These are phyloP conservation scores for Taenioides sp. DNA, from an alignment of 2,797 vertebrate genomes.

Conservation along the genomic window DNA sequence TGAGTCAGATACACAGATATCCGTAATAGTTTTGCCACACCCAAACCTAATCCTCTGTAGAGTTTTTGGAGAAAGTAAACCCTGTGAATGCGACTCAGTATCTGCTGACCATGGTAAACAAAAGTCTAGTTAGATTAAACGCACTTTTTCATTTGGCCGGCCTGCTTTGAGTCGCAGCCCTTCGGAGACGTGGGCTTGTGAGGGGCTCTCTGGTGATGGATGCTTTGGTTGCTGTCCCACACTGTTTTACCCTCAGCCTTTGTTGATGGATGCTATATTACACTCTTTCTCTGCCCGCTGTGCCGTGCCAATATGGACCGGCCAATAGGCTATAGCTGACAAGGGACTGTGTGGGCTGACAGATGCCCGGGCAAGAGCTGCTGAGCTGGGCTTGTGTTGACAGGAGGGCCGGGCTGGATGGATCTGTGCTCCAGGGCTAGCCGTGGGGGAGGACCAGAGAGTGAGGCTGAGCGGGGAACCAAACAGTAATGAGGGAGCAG, in stretches of 20 bases:
- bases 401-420: slow-evolving; percentile 67
- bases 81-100: slow-evolving; percentile 33
- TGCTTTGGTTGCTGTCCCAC: slow-evolving; percentile 43
- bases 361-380: slow-evolving; percentile 70
- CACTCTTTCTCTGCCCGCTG: slow-evolving; percentile 49
- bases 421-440: slow-evolving; percentile 73
- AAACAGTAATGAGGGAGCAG: slow-evolving; percentile 73
- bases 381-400: slow-evolving; percentile 71
- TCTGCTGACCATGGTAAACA: slow-evolving; percentile 35
- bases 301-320: slow-evolving; percentile 62
- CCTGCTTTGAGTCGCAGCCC: slow-evolving; percentile 30
- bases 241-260: slow-evolving; percentile 49
- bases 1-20: too few relatives aligned
- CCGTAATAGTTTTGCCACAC: too few relatives aligned
- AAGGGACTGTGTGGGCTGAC: slow-evolving; percentile 72
- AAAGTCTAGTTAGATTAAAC: slow-evolving; percentile 33
- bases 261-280: slow-evolving; percentile 65
- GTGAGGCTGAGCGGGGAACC: slow-evolving; percentile 56
- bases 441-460: slow-evolving; percentile 69
- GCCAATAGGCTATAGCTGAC: slow-evolving; percentile 66
- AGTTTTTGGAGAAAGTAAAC: slow-evolving; percentile 16
- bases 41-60: neutral
- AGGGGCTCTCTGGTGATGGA: slow-evolving; percentile 46
- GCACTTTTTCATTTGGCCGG: slow-evolving; percentile 7
- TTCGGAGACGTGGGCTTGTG: slow-evolving; percentile 27